Evolutionary conservation across 1,140 invertebrate genomes (phyloP).

Genomic region (Metopolophium dirhodum): DNA sequence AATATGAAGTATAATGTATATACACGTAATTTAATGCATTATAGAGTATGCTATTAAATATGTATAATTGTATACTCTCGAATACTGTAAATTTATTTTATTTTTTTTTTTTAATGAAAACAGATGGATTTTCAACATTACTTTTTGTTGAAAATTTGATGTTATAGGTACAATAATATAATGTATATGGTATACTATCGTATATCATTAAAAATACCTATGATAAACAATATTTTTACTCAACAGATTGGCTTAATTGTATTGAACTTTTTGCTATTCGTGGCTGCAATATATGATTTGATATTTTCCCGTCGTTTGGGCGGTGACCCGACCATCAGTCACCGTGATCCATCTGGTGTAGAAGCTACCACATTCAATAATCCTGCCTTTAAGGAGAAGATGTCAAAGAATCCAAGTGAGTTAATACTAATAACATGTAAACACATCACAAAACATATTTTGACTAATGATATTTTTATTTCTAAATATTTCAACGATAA

Average conservation of each 20-base stretch:
- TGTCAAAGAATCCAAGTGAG: constrained; percentile 46
- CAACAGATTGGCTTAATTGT: constrained; percentile 76
- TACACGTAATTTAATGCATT: too few species aligned
- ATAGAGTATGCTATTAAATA: neutral
- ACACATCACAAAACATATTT: neutral
- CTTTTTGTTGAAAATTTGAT: neutral
- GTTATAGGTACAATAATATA: neutral
- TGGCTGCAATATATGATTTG: constrained; percentile 78
- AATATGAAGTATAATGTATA: too few species aligned
- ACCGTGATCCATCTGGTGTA: constrained; percentile 64
- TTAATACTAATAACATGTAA: neutral
- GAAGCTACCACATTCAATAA: constrained; percentile 79
- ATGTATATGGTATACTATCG: neutral
- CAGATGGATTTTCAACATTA: neutral
- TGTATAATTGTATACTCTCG: too few species aligned
- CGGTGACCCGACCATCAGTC: constrained; percentile 76
- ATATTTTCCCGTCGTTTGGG: constrained; percentile 73
- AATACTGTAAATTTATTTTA: neutral
- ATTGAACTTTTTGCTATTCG: constrained; percentile 75
- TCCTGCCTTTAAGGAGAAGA: constrained; percentile 79
- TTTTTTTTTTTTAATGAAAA: neutral
- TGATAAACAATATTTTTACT: neutral
- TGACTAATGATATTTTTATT: neutral
- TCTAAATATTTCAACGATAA: neutral
- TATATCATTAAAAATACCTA: neutral